Conservation (phyloP, 2,888 invertebrate genomes). For the Trichopoda pennipes region DNA sequence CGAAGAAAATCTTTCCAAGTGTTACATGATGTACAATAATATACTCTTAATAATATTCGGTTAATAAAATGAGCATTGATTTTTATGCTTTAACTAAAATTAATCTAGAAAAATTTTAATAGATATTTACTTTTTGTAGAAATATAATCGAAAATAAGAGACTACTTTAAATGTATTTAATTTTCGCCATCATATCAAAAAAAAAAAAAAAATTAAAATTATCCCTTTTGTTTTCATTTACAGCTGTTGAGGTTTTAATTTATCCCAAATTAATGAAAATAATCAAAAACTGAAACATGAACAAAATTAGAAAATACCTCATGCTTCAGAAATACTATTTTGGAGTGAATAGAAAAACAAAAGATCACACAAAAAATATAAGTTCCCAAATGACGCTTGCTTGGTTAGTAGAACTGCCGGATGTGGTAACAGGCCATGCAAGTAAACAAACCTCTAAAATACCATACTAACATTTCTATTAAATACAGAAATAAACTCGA, state of each 20-base stretch:
- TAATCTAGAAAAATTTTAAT: too few relatives aligned
- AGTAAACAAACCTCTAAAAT: constrained; percentile 17
- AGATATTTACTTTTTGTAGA: too few relatives aligned
- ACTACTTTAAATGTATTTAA: too few relatives aligned
- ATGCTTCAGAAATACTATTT: constrained; percentile 15
- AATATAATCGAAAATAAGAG: too few relatives aligned
- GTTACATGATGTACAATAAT: too few relatives aligned
- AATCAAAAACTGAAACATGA: constrained; percentile 70
- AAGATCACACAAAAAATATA: constrained; percentile 10
- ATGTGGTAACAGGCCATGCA: constrained; percentile 55
- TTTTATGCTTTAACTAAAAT: too few relatives aligned
- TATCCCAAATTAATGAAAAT: constrained; percentile 80
- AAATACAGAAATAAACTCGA: constrained; percentile 9
- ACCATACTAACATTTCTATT: constrained; percentile 9
- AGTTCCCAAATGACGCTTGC: constrained; percentile 51
- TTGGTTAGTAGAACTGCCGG: constrained; percentile 54
- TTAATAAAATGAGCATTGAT: too few relatives aligned
- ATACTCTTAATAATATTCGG: too few relatives aligned
- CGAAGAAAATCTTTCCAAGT: too few relatives aligned
- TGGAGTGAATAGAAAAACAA: constrained; percentile 24
- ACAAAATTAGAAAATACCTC: constrained; percentile 55
- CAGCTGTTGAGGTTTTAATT: constrained; percentile 78
- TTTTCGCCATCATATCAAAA: constrained; percentile 10
- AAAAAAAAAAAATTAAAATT: not conserved
- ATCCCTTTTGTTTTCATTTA: constrained; percentile 41